Evolutionary conservation across 2,888 invertebrate species (phyloP).

Genomic region (Agrenia bidenticulata): DNA sequence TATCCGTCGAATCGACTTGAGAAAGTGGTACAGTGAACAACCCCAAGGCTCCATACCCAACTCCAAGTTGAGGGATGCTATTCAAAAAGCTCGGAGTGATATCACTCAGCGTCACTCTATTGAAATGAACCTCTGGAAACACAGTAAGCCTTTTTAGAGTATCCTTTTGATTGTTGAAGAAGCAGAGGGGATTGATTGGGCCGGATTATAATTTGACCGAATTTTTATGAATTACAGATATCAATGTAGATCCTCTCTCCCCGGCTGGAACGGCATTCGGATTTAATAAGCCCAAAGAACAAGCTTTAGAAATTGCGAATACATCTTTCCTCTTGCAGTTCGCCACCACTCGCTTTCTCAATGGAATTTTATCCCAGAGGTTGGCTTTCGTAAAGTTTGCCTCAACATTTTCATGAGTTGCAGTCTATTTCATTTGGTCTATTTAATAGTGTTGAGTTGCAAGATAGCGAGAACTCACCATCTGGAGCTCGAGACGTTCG

Average conservation of each 20-base stretch:
- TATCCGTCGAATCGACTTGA: conserved; percentile 55
- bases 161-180: too few relatives aligned
- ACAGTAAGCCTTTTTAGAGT: too few relatives aligned
- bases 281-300: conserved; percentile 59
- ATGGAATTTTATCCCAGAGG: conserved; percentile 54
- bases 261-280: conserved; percentile 59
- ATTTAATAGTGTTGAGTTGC: conserved; percentile 53
- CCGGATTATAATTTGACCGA: background rate
- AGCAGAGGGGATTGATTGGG: too few relatives aligned
- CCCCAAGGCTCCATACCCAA: conserved; percentile 54
- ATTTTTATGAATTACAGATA: conserved; percentile 18
- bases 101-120: conserved; percentile 55
- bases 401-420: background rate
- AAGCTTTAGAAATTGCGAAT: conserved; percentile 59
- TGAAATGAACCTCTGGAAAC: conserved; percentile 55
- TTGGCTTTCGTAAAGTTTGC: conserved; percentile 2
- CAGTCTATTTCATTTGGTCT: background rate
- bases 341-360: conserved; percentile 58
- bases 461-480: conserved; percentile 55
- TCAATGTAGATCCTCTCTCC: conserved; percentile 57
- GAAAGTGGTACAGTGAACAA: conserved; percentile 55
- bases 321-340: conserved; percentile 59
- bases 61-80: conserved; percentile 56
- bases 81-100: conserved; percentile 57
- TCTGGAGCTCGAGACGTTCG: conserved; percentile 54